These are phyloP conservation scores for Dicrurus megarhynchus DNA, from an alignment of 2,113 vertebrate genomes.

Conservation along the genomic window DNA sequence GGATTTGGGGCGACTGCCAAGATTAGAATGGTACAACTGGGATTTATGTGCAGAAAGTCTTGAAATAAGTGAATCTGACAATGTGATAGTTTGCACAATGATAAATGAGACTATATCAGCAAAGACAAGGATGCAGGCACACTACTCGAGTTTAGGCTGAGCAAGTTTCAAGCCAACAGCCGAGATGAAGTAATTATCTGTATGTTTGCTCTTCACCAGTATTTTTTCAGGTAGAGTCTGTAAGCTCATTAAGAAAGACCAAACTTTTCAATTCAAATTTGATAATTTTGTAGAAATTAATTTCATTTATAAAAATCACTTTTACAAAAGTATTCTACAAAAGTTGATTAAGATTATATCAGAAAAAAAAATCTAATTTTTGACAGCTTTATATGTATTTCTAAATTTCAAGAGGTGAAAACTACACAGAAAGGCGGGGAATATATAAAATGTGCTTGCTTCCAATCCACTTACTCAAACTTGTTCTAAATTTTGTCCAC, in stretches of 20 bases:
- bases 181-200: background rate
- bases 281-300: background rate
- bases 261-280: background rate
- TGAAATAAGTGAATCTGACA: background rate
- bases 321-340: background rate
- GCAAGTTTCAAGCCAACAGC: background rate
- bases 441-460: background rate
- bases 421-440: background rate
- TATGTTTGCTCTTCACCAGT: background rate
- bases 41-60: background rate
- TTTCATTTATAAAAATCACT: background rate
- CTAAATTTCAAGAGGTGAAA: background rate
- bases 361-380: background rate
- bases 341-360: background rate
- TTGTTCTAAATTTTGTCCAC: background rate
- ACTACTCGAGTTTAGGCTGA: background rate
- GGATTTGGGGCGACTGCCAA: background rate
- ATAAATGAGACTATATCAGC: background rate
- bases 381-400: background rate
- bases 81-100: background rate
- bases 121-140: background rate
- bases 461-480: background rate
- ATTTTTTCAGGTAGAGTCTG: background rate
- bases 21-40: background rate
- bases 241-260: background rate